phyloP scores from a whole-genome alignment of 2,888 invertebrate species.

The Plebejus argus region DNA sequence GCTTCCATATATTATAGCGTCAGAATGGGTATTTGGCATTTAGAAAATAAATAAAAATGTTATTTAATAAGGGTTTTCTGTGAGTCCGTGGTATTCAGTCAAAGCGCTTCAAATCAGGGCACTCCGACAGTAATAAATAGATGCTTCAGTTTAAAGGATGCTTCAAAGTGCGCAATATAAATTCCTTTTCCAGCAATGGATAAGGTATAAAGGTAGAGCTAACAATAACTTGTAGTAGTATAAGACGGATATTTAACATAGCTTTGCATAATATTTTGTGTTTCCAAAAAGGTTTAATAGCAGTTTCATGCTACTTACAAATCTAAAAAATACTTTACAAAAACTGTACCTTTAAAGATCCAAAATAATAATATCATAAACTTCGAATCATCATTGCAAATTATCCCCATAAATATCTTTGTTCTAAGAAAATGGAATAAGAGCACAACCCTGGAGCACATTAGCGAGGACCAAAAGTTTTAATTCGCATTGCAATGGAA shows the following conservation, averaged over 20 bases:
- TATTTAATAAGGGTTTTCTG: no score
- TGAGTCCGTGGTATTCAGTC: no score
- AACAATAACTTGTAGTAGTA: background rate
- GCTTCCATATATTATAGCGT: no score
- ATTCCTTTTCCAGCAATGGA: background rate
- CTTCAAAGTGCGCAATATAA: background rate
- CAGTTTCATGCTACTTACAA: background rate
- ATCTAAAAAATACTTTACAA: background rate
- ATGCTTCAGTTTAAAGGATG: background rate
- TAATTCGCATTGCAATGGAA: constrained; percentile 15
- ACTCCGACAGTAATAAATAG: background rate
- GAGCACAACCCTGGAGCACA: constrained; percentile 14
- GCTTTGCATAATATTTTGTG: no score
- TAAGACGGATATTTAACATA: no score
- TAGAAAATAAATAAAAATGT: no score
- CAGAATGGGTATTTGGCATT: no score
- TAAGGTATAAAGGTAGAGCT: background rate
- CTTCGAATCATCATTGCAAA: background rate
- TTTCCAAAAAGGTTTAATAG: background rate
- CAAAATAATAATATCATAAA: background rate
- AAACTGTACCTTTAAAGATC: background rate
- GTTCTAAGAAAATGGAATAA: constrained; percentile 10
- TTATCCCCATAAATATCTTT: background rate
- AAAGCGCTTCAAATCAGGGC: no score
- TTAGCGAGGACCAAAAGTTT: constrained; percentile 30